Conservation (phyloP, 1,140 invertebrate species). For the Euschistus heros region DNA sequence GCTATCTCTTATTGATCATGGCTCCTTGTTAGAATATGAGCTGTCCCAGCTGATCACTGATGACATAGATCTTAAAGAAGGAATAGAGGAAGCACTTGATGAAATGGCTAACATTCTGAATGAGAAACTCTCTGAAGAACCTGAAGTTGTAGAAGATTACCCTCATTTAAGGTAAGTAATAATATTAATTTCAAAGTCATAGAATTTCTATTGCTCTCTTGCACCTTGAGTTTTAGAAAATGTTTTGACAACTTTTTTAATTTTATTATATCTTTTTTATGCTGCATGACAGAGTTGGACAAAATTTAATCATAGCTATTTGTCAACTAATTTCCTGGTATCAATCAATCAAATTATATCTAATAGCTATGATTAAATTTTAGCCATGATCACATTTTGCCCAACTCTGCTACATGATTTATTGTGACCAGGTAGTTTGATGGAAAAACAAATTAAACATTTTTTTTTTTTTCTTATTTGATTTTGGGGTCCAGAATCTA, state of each 20-base stretch:
- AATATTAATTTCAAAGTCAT: not conserved
- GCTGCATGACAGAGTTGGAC: no score
- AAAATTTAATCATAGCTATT: no score
- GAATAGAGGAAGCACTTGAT: conserved; percentile 1
- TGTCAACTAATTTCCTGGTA: no score
- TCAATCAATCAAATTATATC: no score
- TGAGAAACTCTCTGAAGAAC: conserved; percentile 13
- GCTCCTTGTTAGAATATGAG: conserved; percentile 21
- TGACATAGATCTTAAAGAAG: conserved; percentile 14
- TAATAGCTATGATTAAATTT: no score
- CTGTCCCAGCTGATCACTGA: conserved; percentile 20
- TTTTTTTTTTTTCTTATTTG: no score
- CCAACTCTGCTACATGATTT: no score
- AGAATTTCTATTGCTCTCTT: not conserved
- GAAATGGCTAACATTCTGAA: conserved; percentile 17
- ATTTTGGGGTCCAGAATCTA: no score
- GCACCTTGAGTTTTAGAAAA: not conserved
- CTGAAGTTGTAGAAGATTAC: not conserved
- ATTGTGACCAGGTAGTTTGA: no score
- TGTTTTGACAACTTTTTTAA: not conserved
- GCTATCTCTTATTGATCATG: not conserved
- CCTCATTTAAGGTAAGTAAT: not conserved
- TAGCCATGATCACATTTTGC: no score
- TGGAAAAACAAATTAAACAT: no score
- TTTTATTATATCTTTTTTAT: not conserved